Base-by-base conservation (phyloP, 2,113 vertebrate genomes). In the Paraplagusia blochii region DNA sequence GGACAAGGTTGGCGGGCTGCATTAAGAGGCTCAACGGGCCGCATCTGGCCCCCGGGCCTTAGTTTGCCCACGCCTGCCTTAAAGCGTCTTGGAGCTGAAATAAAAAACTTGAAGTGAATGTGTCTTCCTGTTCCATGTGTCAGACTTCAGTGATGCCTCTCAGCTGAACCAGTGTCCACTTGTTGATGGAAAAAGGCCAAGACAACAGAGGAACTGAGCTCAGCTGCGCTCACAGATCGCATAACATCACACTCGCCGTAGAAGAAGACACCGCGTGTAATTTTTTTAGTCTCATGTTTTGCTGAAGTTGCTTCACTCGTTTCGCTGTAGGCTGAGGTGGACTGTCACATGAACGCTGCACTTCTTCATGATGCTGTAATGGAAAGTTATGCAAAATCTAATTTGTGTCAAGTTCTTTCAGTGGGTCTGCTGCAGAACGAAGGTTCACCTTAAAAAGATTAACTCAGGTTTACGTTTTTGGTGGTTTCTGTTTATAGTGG, bases 301-400 rank as follows among this genome's bases (percentile, higher is more conserved):
- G 9, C 29, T 45, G 3, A 11, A 8, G 29, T 33, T 29, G 39
- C 44, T 64, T 74, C 22, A 29, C 22, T 76, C 53, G 49, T 79
- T 79, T 58, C 18, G 11, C 66, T 61, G 71, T 29, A 18, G 62
- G 49, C 63, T 72, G 49, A 66, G 58, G 14, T 34, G 52, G 44
- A 62, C 50, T 63, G 17, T 49, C 62, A 56, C 46, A 70, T 44
- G 36, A 69, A 36, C 7, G 3, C 46, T 46, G 43, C 63, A 58
- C 22, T 56, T 60, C 51, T 67, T 57, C 40, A 40, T 16, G 9
- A 54, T 79, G 70, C 38, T 33, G 70, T 76, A 77, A 82, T 84
- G 80, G 71, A 85, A 85, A 82, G 18, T 77, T 66, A 48, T 66
- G 19, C 56, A 18, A 76, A 74, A 69, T 66, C 56, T 15, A 36